Conservation (phyloP, 2,797 vertebrate genomes). For the Eulemur coronatus region DNA sequence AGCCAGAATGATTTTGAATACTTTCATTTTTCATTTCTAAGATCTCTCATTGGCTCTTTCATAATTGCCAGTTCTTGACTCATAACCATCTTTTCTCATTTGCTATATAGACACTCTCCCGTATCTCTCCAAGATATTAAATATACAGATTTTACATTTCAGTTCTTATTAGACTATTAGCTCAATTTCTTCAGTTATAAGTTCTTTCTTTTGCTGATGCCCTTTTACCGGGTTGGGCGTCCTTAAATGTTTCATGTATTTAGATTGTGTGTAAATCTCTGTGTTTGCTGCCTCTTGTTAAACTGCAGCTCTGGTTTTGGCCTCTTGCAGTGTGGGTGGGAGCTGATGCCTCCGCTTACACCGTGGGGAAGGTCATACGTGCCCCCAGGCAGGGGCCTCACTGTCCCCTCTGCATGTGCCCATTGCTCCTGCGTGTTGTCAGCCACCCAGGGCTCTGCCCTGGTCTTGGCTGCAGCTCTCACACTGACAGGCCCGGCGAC, state of each 20-base stretch:
- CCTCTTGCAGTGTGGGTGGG: neutral
- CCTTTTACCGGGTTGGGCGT: neutral
- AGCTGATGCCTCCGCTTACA: neutral
- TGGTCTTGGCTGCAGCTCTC: neutral
- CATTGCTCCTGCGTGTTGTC: neutral
- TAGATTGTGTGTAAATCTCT: neutral
- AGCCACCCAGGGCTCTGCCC: neutral
- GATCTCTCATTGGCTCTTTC: neutral
- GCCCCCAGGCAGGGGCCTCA: neutral
- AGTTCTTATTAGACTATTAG: neutral
- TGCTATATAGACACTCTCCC: neutral
- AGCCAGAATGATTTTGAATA: neutral
- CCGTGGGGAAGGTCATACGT: neutral
- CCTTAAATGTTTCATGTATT: neutral
- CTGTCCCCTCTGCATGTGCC: neutral
- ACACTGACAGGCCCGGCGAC: neutral
- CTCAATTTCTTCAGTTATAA: neutral
- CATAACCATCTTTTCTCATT: neutral
- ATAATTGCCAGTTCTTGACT: neutral
- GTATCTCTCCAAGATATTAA: neutral
- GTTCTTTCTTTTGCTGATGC: neutral
- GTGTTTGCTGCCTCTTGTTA: neutral
- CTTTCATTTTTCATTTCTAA: neutral
- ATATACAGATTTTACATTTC: neutral
- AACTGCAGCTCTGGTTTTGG: neutral